These are phyloP conservation scores for Schizaphis graminum DNA, from an alignment of 2,888 invertebrate genomes.

Conservation along the genomic window DNA sequence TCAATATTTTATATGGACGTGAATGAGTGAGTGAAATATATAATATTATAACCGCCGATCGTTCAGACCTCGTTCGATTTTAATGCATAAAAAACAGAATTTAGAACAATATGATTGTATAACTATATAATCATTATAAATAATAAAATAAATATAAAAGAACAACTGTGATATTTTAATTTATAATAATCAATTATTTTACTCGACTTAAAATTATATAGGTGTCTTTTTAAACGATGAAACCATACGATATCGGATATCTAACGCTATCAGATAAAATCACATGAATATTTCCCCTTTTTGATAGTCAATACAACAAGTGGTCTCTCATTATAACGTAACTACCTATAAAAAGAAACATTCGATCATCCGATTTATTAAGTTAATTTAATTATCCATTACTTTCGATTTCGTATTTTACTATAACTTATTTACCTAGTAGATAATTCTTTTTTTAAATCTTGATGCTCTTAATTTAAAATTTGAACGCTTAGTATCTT, in stretches of 20 bases:
- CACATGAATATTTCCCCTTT: background rate
- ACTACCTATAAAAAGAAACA: too few relatives aligned
- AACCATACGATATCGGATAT: background rate
- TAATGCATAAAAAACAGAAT: background rate
- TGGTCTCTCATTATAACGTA: background rate
- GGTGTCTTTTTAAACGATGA: background rate
- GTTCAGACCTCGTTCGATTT: conserved; percentile 41
- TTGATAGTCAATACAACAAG: background rate
- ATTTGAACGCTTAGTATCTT: too few relatives aligned
- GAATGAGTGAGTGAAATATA: background rate
- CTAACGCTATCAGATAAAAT: background rate
- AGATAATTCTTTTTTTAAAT: too few relatives aligned
- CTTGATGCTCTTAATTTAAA: too few relatives aligned
- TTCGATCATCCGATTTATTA: background rate
- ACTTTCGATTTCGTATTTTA: background rate
- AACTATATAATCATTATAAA: too few relatives aligned
- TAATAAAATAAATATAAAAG: background rate
- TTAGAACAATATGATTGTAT: background rate
- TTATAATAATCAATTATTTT: background rate
- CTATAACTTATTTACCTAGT: too few relatives aligned
- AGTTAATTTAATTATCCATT: background rate
- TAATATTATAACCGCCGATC: background rate
- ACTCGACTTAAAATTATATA: background rate
- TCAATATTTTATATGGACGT: background rate
- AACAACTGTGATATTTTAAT: background rate